These are phyloP conservation scores for Diorhabda elongata DNA, from an alignment of 1,140 invertebrate species.

Conservation along the genomic window DNA sequence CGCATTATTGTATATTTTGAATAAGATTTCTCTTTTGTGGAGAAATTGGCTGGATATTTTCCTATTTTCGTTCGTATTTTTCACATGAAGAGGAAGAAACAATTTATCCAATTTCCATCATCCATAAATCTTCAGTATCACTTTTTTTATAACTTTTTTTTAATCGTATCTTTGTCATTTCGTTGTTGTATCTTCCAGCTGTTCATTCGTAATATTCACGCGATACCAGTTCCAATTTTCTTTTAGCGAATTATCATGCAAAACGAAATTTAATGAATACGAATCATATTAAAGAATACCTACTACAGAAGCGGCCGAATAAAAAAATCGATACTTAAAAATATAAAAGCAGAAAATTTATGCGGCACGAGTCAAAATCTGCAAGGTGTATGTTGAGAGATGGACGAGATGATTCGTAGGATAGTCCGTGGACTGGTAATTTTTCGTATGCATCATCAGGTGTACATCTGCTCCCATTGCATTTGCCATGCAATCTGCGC, in stretches of 20 bases:
- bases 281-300: neutral
- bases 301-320: neutral
- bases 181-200: too few species aligned
- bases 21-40: too few species aligned
- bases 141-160: too few species aligned
- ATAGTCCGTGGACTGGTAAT: conserved; percentile 5
- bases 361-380: conserved; percentile 13
- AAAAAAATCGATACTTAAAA: neutral
- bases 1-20: too few species aligned
- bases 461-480: conserved; percentile 9
- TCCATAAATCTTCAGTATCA: too few species aligned
- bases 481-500: conserved; percentile 5
- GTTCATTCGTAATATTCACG: neutral
- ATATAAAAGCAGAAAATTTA: neutral
- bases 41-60: neutral
- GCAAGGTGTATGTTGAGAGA: conserved; percentile 9
- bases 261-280: neutral
- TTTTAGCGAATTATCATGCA: neutral
- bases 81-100: neutral
- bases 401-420: neutral
- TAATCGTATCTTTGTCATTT: too few species aligned
- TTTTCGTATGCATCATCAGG: conserved; percentile 4
- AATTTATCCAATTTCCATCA: too few species aligned
- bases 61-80: neutral
- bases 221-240: neutral